Conservation (phyloP, 2,113 vertebrate species). For the Xiphophorus couchianus region DNA sequence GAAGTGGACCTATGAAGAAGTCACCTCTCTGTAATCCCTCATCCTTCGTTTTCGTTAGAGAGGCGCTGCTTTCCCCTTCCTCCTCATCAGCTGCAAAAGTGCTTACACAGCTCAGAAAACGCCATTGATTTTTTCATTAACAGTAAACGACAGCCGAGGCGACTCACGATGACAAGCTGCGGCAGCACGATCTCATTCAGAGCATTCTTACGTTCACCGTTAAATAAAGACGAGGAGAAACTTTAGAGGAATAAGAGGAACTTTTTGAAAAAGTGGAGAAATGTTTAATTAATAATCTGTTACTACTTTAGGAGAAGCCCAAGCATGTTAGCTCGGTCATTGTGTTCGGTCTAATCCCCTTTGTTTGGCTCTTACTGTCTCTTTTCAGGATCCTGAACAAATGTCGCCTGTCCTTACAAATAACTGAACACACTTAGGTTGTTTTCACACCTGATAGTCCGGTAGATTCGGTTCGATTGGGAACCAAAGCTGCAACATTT, state of each 20-base stretch:
- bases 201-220: background rate
- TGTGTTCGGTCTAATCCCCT: slow-evolving; percentile 53
- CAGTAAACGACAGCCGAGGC: slow-evolving; percentile 14
- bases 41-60: slow-evolving; percentile 12
- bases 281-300: background rate
- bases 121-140: slow-evolving; percentile 56
- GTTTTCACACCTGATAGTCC: too few species aligned
- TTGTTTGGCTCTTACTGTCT: slow-evolving; percentile 26
- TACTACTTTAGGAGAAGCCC: background rate
- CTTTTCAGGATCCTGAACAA: background rate
- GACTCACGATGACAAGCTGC: background rate
- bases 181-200: background rate
- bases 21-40: slow-evolving; percentile 11
- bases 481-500: too few species aligned
- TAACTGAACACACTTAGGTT: too few species aligned
- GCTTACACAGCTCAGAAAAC: slow-evolving; percentile 44
- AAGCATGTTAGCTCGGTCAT: slow-evolving; percentile 15
- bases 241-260: background rate
- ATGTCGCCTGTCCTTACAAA: too few species aligned
- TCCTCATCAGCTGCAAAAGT: slow-evolving; percentile 11
- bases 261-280: background rate
- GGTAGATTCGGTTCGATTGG: too few species aligned
- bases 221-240: background rate
- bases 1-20: background rate
- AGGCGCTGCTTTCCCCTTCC: slow-evolving; percentile 12